phyloP scores from a whole-genome alignment of 2,797 vertebrate genomes.

The Morelia viridis region DNA sequence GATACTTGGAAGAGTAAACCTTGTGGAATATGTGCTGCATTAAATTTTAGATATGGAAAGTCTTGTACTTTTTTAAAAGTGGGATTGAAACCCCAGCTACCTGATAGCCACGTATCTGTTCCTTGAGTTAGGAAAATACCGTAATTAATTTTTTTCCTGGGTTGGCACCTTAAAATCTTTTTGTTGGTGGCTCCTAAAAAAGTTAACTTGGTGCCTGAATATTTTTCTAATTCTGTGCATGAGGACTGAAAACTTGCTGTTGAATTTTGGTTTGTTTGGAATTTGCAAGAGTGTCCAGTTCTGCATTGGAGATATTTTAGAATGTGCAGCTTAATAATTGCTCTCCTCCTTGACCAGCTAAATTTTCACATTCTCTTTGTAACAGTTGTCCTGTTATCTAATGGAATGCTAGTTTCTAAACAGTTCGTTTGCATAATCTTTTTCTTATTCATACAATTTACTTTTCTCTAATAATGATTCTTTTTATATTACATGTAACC shows the following conservation, averaged over 20 bases:
- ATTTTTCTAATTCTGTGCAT: not conserved
- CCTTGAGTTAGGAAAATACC: not conserved
- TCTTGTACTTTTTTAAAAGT: not conserved
- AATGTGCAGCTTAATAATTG: not conserved
- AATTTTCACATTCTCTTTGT: not conserved
- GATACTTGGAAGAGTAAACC: not conserved
- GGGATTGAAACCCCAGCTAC: not conserved
- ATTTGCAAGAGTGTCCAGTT: not conserved
- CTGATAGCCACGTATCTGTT: not conserved
- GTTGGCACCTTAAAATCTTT: not conserved
- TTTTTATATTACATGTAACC: constrained; percentile 9
- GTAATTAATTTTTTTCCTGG: not conserved
- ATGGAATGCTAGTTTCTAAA: not conserved
- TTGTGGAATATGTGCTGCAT: not conserved
- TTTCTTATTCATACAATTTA: not conserved
- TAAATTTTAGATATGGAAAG: not conserved
- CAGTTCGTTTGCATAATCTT: not conserved
- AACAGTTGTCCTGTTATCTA: not conserved
- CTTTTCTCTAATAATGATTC: not conserved
- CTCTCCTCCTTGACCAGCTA: not conserved
- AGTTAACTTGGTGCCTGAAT: not conserved
- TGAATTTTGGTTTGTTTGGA: not conserved
- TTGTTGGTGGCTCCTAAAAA: not conserved
- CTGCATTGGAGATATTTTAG: not conserved
- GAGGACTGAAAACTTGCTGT: not conserved